A percentile compares a stretch with the other conserved stretches of the same genome.
Conservation (phyloP, 2,797 vertebrate genomes). For the Gobio occitaniae region DNA sequence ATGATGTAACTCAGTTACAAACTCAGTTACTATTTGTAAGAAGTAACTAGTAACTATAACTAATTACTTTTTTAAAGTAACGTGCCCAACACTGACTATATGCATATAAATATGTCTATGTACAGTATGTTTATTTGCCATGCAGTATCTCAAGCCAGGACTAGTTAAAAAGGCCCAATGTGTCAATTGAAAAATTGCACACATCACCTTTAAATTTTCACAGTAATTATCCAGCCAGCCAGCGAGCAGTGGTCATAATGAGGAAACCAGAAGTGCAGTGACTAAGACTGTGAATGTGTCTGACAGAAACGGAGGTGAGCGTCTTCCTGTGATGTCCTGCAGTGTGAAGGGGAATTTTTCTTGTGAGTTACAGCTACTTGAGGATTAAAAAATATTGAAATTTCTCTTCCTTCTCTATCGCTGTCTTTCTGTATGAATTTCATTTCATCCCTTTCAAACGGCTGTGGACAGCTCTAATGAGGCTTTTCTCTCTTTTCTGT, state of each 20-base stretch:
- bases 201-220: neutral
- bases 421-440: conserved; percentile 14
- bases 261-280: neutral
- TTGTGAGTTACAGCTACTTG: neutral
- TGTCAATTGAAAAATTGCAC: neutral
- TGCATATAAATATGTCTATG: no score
- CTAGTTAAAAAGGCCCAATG: neutral
- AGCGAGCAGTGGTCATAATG: neutral
- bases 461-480: conserved; percentile 52
- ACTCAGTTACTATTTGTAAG: no score
- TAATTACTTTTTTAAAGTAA: no score
- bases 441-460: conserved; percentile 33
- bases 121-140: no score
- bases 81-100: no score
- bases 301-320: conserved; percentile 7
- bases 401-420: conserved; percentile 15
- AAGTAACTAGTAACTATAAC: no score
- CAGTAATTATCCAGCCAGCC: conserved; percentile 15
- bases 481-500: conserved; percentile 30
- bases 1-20: no score
- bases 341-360: neutral
- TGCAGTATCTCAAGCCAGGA: neutral
- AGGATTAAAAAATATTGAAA: conserved; percentile 51
- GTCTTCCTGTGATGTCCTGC: conserved; percentile 11
- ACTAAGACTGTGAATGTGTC: neutral